phyloP scores from a whole-genome alignment of 1,140 invertebrate genomes.

The Drosophila subpulchrella region DNA sequence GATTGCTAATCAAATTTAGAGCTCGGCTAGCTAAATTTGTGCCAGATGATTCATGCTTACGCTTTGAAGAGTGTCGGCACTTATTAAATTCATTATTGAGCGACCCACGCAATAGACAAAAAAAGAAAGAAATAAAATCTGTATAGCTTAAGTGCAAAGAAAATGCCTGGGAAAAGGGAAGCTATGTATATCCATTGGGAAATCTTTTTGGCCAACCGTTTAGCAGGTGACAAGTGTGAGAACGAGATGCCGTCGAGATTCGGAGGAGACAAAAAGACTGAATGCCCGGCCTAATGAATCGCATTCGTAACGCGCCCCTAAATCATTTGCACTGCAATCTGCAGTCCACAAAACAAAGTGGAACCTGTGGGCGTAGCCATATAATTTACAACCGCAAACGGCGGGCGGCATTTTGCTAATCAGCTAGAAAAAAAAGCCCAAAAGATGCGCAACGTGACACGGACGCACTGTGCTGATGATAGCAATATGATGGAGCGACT shows the following conservation, averaged over 20 bases:
- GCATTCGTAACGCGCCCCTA: conserved; percentile 47
- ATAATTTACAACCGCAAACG: conserved; percentile 78
- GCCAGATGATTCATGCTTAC: conserved; percentile 52
- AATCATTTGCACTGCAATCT: conserved; percentile 56
- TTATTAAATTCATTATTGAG: conserved; percentile 45
- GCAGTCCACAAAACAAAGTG: conserved; percentile 20
- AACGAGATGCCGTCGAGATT: conserved; percentile 9
- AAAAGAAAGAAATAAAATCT: conserved; percentile 9
- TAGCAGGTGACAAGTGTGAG: conserved; percentile 53
- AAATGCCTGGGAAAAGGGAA: conserved; percentile 45
- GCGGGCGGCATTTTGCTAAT: conserved; percentile 61
- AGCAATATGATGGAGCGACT: conserved; percentile 7
- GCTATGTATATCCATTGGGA: conserved; percentile 19
- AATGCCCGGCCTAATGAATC: conserved; percentile 35
- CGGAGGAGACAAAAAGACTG: conserved; percentile 1
- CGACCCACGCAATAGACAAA: conserved; percentile 46
- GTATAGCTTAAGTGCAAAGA: conserved; percentile 19
- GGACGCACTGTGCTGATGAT: conserved; percentile 33
- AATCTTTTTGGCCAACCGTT: conserved; percentile 40
- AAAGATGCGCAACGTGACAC: conserved; percentile 53
- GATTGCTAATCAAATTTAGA: conserved; percentile 70
- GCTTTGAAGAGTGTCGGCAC: conserved; percentile 30
- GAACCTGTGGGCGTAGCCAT: conserved; percentile 48
- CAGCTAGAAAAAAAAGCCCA: conserved; percentile 61
- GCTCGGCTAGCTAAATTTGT: conserved; percentile 19